These are phyloP conservation scores for Psilopsiagon aurifrons DNA, from an alignment of 2,113 vertebrate genomes.

Conservation along the genomic window DNA sequence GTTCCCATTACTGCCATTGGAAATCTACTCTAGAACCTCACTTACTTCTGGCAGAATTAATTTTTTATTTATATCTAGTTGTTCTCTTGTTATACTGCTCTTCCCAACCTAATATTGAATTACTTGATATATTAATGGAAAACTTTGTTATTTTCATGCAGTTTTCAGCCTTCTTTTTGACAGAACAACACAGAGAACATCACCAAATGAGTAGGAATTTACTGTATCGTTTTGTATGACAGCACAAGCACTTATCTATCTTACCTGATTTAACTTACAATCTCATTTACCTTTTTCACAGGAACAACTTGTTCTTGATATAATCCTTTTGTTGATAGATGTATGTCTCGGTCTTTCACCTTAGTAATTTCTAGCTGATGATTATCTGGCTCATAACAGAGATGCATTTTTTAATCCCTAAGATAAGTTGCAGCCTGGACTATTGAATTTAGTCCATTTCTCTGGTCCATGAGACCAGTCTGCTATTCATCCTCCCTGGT, in stretches of 20 bases:
- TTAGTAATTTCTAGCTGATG: not conserved
- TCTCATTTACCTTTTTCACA: not conserved
- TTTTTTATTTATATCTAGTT: not conserved
- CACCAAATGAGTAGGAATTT: not conserved
- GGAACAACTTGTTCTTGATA: not conserved
- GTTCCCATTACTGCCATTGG: not conserved
- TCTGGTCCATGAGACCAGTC: not conserved
- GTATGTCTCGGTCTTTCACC: not conserved
- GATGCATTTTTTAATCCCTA: not conserved
- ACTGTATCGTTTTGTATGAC: not conserved
- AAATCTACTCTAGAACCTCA: not conserved
- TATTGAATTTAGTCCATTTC: not conserved
- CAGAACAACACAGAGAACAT: not conserved
- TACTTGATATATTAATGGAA: not conserved
- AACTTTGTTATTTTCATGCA: not conserved
- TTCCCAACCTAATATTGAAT: not conserved
- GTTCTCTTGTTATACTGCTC: not conserved
- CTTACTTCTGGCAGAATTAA: not conserved
- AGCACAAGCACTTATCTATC: not conserved
- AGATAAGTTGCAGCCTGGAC: not conserved
- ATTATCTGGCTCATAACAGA: not conserved
- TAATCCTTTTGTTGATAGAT: not conserved
- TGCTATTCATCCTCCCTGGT: not conserved
- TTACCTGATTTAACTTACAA: not conserved
- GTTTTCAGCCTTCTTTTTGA: not conserved